phyloP scores from a whole-genome alignment of 2,113 vertebrate species.

The Erythrocebus patas region DNA sequence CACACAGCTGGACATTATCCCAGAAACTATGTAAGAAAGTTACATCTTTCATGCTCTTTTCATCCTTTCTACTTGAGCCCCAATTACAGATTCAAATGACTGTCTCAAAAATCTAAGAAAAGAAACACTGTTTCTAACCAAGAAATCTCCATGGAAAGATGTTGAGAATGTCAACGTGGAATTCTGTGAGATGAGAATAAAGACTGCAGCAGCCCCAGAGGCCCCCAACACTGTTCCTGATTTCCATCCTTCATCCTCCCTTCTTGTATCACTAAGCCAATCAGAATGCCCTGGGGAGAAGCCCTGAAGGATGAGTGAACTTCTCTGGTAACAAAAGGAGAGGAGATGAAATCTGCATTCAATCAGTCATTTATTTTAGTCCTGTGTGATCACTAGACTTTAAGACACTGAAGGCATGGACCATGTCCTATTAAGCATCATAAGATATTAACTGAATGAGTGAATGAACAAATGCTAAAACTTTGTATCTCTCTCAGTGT shows the following conservation, averaged over 20 bases:
- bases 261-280: not conserved
- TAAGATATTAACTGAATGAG: not conserved
- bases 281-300: not conserved
- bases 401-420: not conserved
- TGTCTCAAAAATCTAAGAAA: slow-evolving; percentile 13
- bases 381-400: not conserved
- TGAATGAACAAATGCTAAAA: not conserved
- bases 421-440: not conserved
- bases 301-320: not conserved
- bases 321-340: not conserved
- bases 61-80: slow-evolving; percentile 2
- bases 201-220: not conserved
- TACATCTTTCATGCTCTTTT: not conserved
- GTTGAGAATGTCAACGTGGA: not conserved
- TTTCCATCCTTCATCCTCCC: not conserved
- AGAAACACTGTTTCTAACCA: not conserved
- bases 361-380: not conserved
- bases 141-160: not conserved
- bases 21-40: slow-evolving; percentile 16
- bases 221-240: not conserved
- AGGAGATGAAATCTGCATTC: not conserved
- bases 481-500: not conserved
- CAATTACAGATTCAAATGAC: slow-evolving; percentile 7
- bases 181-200: not conserved
- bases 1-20: slow-evolving; percentile 5